Percentiles rank a stretch among this genome's conserved stretches.
These are phyloP conservation scores for Cynoglossus semilaevis DNA, from an alignment of 2,113 vertebrate species.

Conservation along the genomic window DNA sequence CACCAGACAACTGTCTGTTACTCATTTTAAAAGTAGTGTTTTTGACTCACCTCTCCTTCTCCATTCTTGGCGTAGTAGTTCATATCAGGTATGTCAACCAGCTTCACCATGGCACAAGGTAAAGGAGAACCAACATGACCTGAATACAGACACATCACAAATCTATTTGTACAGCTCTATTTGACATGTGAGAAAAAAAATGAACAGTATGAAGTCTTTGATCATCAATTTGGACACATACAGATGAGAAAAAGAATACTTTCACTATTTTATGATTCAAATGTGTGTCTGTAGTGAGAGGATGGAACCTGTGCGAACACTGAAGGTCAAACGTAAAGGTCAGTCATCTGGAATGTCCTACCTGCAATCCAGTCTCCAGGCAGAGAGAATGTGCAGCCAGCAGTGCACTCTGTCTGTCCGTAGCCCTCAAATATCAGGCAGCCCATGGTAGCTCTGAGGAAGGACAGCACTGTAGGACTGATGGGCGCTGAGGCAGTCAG, in stretches of 20 bases:
- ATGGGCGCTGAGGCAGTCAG: constrained; percentile 79
- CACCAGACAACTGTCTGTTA: neutral
- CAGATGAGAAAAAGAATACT: too few species aligned
- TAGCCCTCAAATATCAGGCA: constrained; percentile 81
- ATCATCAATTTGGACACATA: too few species aligned
- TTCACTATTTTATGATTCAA: too few species aligned
- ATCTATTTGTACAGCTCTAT: too few species aligned
- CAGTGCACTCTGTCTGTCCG: constrained; percentile 81
- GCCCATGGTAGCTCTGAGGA: constrained; percentile 77
- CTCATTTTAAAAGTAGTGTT: neutral
- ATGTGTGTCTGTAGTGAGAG: too few species aligned
- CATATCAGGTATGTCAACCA: constrained; percentile 79
- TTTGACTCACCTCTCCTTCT: constrained; percentile 73
- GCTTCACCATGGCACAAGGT: constrained; percentile 75
- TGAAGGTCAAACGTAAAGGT: too few species aligned
- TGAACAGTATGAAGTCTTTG: too few species aligned
- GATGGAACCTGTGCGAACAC: too few species aligned
- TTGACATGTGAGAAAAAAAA: too few species aligned
- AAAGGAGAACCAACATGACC: constrained; percentile 79
- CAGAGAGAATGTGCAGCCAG: constrained; percentile 81
- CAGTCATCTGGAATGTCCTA: too few species aligned
- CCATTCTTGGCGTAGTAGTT: constrained; percentile 74
- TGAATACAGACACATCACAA: constrained; percentile 31
- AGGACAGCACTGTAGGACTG: constrained; percentile 77
- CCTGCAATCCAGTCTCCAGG: constrained; percentile 78